Evolutionary conservation across 2,888 invertebrate genomes (phyloP).

Genomic region (Athalia cordata): DNA sequence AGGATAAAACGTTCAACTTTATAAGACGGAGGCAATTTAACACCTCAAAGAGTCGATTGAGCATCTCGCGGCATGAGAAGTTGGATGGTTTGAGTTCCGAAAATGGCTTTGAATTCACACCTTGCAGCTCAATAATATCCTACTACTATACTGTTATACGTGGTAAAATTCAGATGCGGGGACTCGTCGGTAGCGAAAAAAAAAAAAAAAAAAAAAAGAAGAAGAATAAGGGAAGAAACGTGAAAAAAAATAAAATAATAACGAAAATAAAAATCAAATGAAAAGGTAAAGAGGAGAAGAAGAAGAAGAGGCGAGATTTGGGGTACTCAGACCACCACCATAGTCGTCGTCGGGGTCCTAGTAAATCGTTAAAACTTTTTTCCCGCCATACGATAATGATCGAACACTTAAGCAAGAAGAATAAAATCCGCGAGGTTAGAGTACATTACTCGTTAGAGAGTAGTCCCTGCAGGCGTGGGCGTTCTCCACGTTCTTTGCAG

Average conservation of each 20-base stretch:
- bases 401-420: slow-evolving; percentile 43
- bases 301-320: not conserved
- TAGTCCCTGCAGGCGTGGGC: too few relatives aligned
- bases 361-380: slow-evolving; percentile 39
- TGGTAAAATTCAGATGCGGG: too few relatives aligned
- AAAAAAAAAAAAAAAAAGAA: too few relatives aligned
- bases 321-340: not conserved
- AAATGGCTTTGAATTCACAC: not conserved
- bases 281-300: not conserved
- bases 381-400: slow-evolving; percentile 37
- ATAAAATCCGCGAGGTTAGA: slow-evolving; percentile 42
- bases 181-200: too few relatives aligned
- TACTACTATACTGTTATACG: not conserved
- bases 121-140: not conserved
- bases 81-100: not conserved
- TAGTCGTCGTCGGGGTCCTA: not conserved
- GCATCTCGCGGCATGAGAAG: too few relatives aligned
- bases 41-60: not conserved
- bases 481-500: slow-evolving; percentile 22
- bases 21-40: not conserved
- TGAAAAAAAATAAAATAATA: not conserved
- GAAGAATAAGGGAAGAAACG: too few relatives aligned
- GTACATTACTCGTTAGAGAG: slow-evolving; percentile 41
- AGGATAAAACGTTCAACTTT: not conserved
- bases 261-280: slow-evolving; percentile 4